A percentile compares a stretch with the other conserved stretches of the same genome.
Evolutionary conservation across 2,797 vertebrate species (phyloP).

Genomic region (Coccyzus lansbergi): DNA sequence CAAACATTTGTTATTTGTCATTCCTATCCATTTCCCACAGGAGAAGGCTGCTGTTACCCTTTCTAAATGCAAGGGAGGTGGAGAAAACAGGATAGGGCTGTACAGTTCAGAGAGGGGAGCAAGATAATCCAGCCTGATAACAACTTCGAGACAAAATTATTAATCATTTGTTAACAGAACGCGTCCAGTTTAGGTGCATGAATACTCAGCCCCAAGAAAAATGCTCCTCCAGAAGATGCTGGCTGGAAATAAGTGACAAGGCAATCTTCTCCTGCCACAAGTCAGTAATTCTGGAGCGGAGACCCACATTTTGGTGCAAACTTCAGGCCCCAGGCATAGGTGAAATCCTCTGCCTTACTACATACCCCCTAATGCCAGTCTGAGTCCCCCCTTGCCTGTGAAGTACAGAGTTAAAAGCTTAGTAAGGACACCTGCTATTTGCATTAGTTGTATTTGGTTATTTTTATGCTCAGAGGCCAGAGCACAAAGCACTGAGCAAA

Average conservation of each 20-base stretch:
- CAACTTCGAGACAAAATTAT: neutral
- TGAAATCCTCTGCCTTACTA: neutral
- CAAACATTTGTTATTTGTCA: neutral
- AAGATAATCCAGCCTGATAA: neutral
- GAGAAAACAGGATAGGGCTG: neutral
- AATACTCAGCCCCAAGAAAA: neutral
- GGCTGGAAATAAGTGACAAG: neutral
- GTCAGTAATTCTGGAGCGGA: neutral
- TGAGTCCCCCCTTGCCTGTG: neutral
- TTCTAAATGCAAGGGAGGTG: neutral
- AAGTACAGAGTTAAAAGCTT: neutral
- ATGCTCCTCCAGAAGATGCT: neutral
- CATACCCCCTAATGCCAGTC: neutral
- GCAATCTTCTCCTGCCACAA: neutral
- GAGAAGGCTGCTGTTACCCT: neutral
- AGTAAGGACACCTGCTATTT: neutral
- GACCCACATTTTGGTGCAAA: neutral
- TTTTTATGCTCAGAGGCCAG: neutral
- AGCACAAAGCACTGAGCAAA: conserved; percentile 13
- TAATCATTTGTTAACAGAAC: neutral
- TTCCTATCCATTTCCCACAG: neutral
- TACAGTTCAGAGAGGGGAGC: neutral
- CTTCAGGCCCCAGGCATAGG: neutral
- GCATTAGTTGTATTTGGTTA: neutral
- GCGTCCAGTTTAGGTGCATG: neutral